These are phyloP conservation scores for Drosophila novamexicana DNA, from an alignment of 1,140 invertebrate species.

Conservation along the genomic window DNA sequence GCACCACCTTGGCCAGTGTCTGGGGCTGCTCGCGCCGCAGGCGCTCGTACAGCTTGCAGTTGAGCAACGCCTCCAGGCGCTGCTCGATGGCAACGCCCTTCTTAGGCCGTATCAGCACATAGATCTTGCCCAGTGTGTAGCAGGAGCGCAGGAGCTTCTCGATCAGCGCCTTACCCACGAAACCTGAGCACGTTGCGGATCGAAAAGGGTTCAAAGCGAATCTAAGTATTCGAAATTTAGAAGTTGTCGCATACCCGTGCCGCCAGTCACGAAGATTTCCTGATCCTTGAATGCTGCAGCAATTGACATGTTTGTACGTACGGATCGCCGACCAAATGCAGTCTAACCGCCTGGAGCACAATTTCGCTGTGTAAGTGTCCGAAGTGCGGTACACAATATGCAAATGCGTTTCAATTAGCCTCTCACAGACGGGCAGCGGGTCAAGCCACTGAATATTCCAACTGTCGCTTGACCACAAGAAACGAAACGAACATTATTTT, in stretches of 20 bases:
- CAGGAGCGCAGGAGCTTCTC: constrained; percentile 93
- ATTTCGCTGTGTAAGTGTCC: not conserved
- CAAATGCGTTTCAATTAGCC: constrained; percentile 24
- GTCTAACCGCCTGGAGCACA: constrained; percentile 1
- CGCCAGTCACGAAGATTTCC: constrained; percentile 89
- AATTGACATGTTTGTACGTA: constrained; percentile 68
- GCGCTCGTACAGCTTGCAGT: constrained; percentile 85
- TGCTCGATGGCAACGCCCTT: constrained; percentile 89
- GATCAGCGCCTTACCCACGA: constrained; percentile 94
- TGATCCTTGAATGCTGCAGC: constrained; percentile 86
- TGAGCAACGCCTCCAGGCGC: constrained; percentile 87
- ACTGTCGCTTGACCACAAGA: not conserved
- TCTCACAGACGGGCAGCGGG: not conserved
- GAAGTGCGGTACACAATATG: constrained; percentile 15
- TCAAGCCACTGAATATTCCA: constrained; percentile 64
- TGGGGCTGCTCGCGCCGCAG: constrained; percentile 84
- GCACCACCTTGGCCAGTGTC: constrained; percentile 89
- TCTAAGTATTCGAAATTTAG: too few species aligned
- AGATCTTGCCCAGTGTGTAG: constrained; percentile 89
- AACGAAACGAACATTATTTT: too few species aligned
- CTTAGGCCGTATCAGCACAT: constrained; percentile 91
- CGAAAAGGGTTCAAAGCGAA: not conserved
- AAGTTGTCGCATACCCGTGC: constrained; percentile 85
- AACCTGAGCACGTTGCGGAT: constrained; percentile 85
- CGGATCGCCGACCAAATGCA: constrained; percentile 36